phyloP scores from a whole-genome alignment of 1,140 invertebrate species.

The Euura lappo region DNA sequence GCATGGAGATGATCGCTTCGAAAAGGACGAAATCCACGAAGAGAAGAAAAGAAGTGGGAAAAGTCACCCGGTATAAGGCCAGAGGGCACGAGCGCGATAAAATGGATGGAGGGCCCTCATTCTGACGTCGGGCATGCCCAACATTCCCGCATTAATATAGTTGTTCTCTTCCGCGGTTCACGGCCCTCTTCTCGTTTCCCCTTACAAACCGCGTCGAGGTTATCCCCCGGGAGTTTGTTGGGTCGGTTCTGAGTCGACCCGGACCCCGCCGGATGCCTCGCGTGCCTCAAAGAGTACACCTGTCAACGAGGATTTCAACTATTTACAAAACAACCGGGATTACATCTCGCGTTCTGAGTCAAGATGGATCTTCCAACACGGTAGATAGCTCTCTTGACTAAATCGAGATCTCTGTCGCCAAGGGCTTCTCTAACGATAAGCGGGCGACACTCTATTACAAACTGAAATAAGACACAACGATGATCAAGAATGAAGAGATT shows the following conservation, averaged over 20 bases:
- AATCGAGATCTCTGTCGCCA: no score
- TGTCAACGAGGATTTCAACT: conserved; percentile 4
- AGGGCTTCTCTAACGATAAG: no score
- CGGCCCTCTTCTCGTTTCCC: not conserved
- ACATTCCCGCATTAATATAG: conserved; percentile 15
- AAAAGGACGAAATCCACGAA: no score
- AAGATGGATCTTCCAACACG: no score
- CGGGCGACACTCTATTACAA: no score
- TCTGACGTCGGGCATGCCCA: not conserved
- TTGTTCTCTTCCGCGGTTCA: conserved; percentile 11
- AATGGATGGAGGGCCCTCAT: conserved; percentile 9
- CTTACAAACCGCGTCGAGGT: no score
- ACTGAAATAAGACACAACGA: no score
- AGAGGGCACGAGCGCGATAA: conserved; percentile 4
- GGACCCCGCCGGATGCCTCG: not conserved
- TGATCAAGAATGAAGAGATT: no score
- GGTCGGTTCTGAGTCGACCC: not conserved
- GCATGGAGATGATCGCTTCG: no score
- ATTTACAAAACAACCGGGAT: not conserved
- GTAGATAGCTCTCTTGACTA: no score
- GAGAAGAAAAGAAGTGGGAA: not conserved
- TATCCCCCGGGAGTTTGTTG: not conserved
- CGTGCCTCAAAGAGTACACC: conserved; percentile 1
- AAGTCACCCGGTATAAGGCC: conserved; percentile 1
- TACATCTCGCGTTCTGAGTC: no score